These are phyloP conservation scores for Rhincodon typus DNA, from an alignment of 2,797 vertebrate species.

Conservation along the genomic window DNA sequence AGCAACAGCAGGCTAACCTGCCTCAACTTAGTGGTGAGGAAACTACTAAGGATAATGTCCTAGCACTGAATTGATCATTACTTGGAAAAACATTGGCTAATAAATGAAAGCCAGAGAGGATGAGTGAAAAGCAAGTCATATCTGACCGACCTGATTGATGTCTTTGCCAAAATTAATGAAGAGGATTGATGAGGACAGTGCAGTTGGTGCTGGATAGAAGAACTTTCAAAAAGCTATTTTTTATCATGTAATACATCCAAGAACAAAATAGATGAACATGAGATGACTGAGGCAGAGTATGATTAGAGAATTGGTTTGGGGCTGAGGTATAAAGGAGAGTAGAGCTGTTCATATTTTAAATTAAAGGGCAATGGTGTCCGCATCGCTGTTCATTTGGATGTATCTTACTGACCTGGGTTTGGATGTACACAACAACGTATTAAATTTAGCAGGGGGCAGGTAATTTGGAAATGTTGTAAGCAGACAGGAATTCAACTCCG, in stretches of 20 bases:
- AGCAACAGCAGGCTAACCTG: too few relatives aligned
- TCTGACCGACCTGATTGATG: not conserved
- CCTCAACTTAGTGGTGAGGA: too few relatives aligned
- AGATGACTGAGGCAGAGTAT: too few relatives aligned
- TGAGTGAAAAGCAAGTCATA: not conserved
- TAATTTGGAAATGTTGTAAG: not conserved
- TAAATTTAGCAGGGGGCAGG: not conserved
- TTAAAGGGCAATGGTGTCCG: too few relatives aligned
- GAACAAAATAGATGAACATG: not conserved
- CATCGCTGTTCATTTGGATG: too few relatives aligned
- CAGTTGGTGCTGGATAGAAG: not conserved
- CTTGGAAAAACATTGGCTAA: not conserved
- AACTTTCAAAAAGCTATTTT: not conserved
- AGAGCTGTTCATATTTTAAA: too few relatives aligned
- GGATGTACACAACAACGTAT: not conserved
- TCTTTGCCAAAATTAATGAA: not conserved
- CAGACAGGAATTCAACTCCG: not conserved
- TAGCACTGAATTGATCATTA: too few relatives aligned
- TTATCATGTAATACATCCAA: not conserved
- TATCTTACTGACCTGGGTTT: not conserved
- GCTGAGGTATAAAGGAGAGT: too few relatives aligned
- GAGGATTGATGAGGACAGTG: not conserved
- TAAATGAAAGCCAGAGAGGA: not conserved
- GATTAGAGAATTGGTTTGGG: too few relatives aligned
- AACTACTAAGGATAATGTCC: too few relatives aligned